Evolutionary conservation across 2,888 invertebrate genomes (phyloP).

Genomic region (Hydraecia micacea): DNA sequence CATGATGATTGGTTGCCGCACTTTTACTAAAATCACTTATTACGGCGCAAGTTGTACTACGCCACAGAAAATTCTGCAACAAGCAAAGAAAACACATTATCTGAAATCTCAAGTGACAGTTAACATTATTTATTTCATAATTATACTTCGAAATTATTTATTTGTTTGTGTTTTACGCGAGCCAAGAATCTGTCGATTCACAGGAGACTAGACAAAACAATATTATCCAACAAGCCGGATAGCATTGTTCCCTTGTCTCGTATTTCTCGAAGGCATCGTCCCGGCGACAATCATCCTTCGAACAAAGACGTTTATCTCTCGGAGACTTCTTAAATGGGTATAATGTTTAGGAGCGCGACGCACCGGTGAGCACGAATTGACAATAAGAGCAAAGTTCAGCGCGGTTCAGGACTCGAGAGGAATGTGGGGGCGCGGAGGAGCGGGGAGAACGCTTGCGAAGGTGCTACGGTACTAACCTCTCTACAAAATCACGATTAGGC

Average conservation of each 20-base stretch:
- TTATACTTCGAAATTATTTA: slow-evolving; percentile 60
- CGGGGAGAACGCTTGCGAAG: slow-evolving; percentile 78
- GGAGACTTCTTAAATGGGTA: slow-evolving; percentile 80
- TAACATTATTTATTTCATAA: slow-evolving; percentile 66
- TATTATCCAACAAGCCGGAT: slow-evolving; percentile 65
- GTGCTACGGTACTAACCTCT: slow-evolving; percentile 82
- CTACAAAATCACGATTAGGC: slow-evolving; percentile 87
- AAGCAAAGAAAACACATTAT: slow-evolving; percentile 51
- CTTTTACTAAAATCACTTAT: slow-evolving; percentile 67
- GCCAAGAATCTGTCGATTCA: slow-evolving; percentile 57
- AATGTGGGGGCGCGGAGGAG: slow-evolving; percentile 85
- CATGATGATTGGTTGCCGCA: slow-evolving; percentile 60
- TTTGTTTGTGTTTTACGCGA: slow-evolving; percentile 57
- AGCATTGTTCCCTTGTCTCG: slow-evolving; percentile 67
- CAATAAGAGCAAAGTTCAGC: slow-evolving; percentile 90
- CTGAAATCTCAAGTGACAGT: slow-evolving; percentile 56
- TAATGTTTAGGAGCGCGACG: slow-evolving; percentile 82
- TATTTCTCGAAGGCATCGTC: slow-evolving; percentile 72
- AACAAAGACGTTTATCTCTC: slow-evolving; percentile 78
- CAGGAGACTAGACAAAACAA: slow-evolving; percentile 59
- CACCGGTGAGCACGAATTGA: slow-evolving; percentile 88
- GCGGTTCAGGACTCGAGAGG: slow-evolving; percentile 88
- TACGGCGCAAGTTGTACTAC: slow-evolving; percentile 34
- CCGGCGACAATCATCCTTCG: slow-evolving; percentile 74
- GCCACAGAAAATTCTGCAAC: slow-evolving; percentile 38